Base-by-base conservation (phyloP, 1,140 invertebrate species). In the Diploscapter pachys region DNA sequence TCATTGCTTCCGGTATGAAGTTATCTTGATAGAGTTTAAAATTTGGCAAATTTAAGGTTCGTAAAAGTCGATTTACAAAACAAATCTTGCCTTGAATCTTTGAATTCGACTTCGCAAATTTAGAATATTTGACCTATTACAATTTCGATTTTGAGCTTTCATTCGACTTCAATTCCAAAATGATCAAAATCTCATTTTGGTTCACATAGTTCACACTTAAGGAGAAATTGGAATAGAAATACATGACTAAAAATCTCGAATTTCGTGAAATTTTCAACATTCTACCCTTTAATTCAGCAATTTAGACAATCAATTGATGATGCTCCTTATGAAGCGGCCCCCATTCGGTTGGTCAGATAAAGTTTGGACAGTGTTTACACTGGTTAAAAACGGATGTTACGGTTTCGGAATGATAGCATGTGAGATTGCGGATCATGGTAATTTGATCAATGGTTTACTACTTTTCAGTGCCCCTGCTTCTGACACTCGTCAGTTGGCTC, bases 301-400 rank as follows among this genome's bases (percentile, higher is more conserved):
- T 61, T 53, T 71, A 78, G 77, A 78, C 49, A 57, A 70, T 11
- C 48, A 56, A 2, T 71, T 78, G 13, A 64, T 78, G 4, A 55
- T 78, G 57, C 74, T 78, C 31, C 52, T 72, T 49, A 70, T 78
- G 6, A 78, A 78, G 49, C 63, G 75, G 52, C 68, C 68, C 49
- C 77, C 77, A 9, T 78, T 78, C 56, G 64, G 70, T 4, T 78
- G 77, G 77, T 68, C 70, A 9, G 77, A 78, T 53, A 69, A 77
- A 67, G 5, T 76, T 31, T 78, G 71, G 70, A 65, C 55, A 54
- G 55, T 59, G 54, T 77, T 62, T 54, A 68, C 77, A 55, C 4
- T 71, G 11, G 53, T 13, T 3, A 9, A 55, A 48, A 8, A 9
- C 5, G 8, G 64, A 4, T 13, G 71, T 3, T 61, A n/a, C 52